Evolutionary conservation across 2,797 vertebrate genomes (phyloP), one percentile per base, ranked within the genome.

Genomic region (Bovichtus variegatus): DNA sequence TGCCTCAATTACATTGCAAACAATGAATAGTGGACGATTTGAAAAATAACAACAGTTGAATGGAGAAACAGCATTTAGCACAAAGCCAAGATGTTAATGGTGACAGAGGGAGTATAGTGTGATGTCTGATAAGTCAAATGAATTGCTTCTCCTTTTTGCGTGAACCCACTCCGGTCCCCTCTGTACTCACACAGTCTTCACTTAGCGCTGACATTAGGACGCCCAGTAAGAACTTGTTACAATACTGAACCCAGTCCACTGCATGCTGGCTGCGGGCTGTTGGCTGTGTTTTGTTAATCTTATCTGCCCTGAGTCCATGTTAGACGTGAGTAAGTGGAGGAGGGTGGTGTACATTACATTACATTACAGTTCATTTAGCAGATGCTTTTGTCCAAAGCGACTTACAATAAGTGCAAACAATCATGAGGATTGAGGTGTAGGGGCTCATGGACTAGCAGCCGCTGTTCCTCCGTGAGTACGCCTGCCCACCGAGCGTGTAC

Each of bases 381-480:
- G n/a, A n/a, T n/a, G n/a, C n/a, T n/a, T n/a, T n/a, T n/a, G n/a
- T n/a, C n/a, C n/a, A n/a, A n/a, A n/a, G n/a, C n/a, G n/a, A n/a
- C n/a, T n/a, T n/a, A n/a, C n/a, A n/a, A n/a, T n/a, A n/a, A n/a
- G n/a, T n/a, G n/a, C n/a, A n/a, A n/a, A n/a, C n/a, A n/a, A n/a
- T n/a, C n/a, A n/a, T n/a, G n/a, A n/a, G n/a, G n/a, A n/a, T n/a
- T n/a, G n/a, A 1, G 5, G 23, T n/a, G 6, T 8, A 4, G 53
- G n/a, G 9, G 9, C 12, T 27, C 60, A 57, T 21, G 40, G 82
- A 81, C 84, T 91, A 96, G 76, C 93, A 95, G 77, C 94, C 90
- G 27, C 95, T 96, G 87, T 95, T 95, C 25, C 95, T 80, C 34
- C 95, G 83, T 4, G 94, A 83, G 2, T 95, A 95, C 2, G 91